Percentiles rank a stretch among this genome's conserved stretches.
These are phyloP conservation scores for Athalia circularis DNA, from an alignment of 2,888 invertebrate genomes.

Conservation along the genomic window DNA sequence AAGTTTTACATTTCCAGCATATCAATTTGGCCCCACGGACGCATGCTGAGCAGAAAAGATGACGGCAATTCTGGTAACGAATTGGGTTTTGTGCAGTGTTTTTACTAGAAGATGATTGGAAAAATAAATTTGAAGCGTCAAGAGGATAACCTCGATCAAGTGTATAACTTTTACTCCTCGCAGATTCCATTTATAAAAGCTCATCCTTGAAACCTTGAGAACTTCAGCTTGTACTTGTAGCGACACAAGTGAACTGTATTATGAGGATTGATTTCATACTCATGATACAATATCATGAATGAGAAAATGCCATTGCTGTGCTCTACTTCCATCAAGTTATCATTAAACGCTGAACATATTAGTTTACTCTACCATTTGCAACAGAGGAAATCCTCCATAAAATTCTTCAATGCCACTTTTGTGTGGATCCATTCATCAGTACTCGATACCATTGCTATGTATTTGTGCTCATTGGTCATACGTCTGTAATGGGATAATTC, in stretches of 20 bases:
- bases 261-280: no score
- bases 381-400: slow-evolving; percentile 33
- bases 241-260: no score
- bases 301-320: no score
- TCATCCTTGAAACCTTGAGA: no score
- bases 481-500: no score
- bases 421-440: slow-evolving; percentile 12
- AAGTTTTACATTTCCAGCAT: slow-evolving; percentile 57
- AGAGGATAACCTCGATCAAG: no score
- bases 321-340: no score
- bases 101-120: not conserved
- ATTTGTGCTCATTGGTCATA: not conserved
- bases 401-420: slow-evolving; percentile 2
- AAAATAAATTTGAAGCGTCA: not conserved
- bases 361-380: slow-evolving; percentile 14
- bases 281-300: no score
- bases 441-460: not conserved
- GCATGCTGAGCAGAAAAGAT: slow-evolving; percentile 62
- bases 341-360: no score
- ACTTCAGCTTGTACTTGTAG: no score
- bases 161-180: no score
- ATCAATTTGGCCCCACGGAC: slow-evolving; percentile 31
- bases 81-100: slow-evolving; percentile 49
- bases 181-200: no score
- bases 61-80: slow-evolving; percentile 58